Base-by-base conservation (phyloP, 2,888 invertebrate genomes). In the Leptinotarsa haldemani region DNA sequence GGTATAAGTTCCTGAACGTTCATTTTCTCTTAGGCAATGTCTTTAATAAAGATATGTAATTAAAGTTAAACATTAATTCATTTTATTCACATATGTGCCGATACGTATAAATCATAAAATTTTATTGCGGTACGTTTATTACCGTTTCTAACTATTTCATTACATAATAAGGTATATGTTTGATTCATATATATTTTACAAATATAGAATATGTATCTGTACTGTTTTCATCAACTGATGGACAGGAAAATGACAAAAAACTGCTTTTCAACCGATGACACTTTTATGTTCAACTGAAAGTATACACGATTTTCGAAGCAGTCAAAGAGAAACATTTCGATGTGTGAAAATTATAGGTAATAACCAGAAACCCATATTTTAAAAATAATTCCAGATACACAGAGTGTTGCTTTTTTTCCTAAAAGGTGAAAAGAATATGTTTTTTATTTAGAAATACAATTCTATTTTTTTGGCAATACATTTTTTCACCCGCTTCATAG, bases 11-110 rank as follows among this genome's bases (percentile, higher is more conserved):
- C 40, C 40, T 40, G 40, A 52, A 53, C 40, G 52, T 20, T 50
- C 30, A 66, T 52, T 47, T 66, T 53, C 52, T 66, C n/a, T 25
- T 47, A 40, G 67, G 67, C 53, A 25, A 53, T 67, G 66, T 52
- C 13, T 48, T 61, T 61, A 40, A 30, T 61, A 61, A 61, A 61
- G 61, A 61, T n/a, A 30, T 40, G 61, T 61, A 61, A 67, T 67
- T 53, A 67, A 30, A 61, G 40, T 61, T 40, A 30, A 30, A 40
- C 61, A 30, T n/a, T n/a, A 61, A 61, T 61, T 61, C 30, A 30
- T 61, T 61, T 61, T 30, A 61, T 40, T 61, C 61, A n/a, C 30
- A 16, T 30, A 2, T n/a, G 5, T 12, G 61, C 61, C 18, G 61
- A 30, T 61, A 30, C n/a, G 61, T 18, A 61, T 61, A n/a, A 30